Conservation (phyloP, 2,888 invertebrate genomes). For the Spodoptera littoralis region DNA sequence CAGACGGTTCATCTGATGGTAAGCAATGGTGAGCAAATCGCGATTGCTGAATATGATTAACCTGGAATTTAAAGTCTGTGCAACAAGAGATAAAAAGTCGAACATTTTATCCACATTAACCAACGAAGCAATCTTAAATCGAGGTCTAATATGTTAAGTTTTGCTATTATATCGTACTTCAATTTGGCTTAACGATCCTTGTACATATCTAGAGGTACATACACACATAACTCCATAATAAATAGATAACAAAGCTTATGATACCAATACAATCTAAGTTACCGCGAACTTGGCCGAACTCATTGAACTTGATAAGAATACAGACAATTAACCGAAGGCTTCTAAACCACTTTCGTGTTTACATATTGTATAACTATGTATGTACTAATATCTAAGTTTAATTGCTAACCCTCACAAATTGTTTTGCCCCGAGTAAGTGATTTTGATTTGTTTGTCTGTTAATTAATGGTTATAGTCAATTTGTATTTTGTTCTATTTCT, state of each 20-base stretch:
- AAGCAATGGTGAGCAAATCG: too few species aligned
- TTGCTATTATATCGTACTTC: too few species aligned
- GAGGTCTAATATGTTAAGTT: too few species aligned
- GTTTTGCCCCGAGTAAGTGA: constrained; percentile 17
- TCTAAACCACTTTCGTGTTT: constrained; percentile 6
- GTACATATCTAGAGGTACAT: too few species aligned
- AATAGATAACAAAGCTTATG: constrained; percentile 8
- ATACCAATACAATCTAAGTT: constrained; percentile 24
- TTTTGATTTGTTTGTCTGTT: neutral
- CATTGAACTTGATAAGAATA: constrained; percentile 20
- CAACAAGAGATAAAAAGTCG: too few species aligned
- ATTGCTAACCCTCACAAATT: constrained; percentile 11
- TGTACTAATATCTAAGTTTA: constrained; percentile 18
- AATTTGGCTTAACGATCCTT: too few species aligned
- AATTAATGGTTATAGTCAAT: neutral
- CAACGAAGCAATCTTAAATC: too few species aligned
- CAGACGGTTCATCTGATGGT: too few species aligned
- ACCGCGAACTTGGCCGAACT: constrained; percentile 3
- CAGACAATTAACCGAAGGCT: neutral
- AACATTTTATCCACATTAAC: too few species aligned
- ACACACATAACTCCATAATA: neutral
- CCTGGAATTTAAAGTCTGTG: too few species aligned
- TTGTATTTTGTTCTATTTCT: too few species aligned
- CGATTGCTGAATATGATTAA: too few species aligned
- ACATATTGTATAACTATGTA: neutral